Percentiles rank a stretch among this genome's conserved stretches.
phyloP scores from a whole-genome alignment of 2,797 vertebrate species.

The Chaunax sp. region DNA sequence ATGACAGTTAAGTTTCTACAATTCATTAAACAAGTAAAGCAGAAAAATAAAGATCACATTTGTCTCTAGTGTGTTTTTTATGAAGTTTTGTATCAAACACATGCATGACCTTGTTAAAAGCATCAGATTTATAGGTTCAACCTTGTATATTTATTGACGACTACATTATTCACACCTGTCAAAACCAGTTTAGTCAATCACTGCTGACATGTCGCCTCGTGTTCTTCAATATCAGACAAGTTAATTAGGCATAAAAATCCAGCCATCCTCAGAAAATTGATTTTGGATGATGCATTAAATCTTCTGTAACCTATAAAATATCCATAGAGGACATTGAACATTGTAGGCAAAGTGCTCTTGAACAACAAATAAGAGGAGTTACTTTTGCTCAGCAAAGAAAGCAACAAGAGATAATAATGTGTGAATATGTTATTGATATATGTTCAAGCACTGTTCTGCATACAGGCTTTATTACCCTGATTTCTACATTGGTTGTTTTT shows the following conservation, averaged over 20 bases:
- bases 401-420: not conserved
- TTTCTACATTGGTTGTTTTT: not conserved
- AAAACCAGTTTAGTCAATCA: constrained; percentile 33
- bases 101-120: constrained; percentile 1
- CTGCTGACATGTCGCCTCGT: constrained; percentile 22
- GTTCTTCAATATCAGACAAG: constrained; percentile 40
- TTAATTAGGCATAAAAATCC: constrained; percentile 44
- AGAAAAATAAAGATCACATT: not conserved
- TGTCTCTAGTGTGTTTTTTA: not conserved
- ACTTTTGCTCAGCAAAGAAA: not conserved
- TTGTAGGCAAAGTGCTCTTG: constrained; percentile 23
- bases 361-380: constrained; percentile 15
- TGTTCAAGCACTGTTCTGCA: not conserved
- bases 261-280: constrained; percentile 18
- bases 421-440: not conserved
- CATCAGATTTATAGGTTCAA: constrained; percentile 6
- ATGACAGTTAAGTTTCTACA: not conserved
- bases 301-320: constrained; percentile 25
- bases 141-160: constrained; percentile 18
- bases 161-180: constrained; percentile 51
- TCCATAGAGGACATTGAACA: constrained; percentile 6
- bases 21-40: constrained; percentile 12
- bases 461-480: not conserved
- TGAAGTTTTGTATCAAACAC: not conserved
- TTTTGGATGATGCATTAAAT: constrained; percentile 38